Percentiles rank a stretch among this genome's conserved stretches.
Conservation (phyloP, 1,140 invertebrate genomes). For the Euura saliciscinereae region DNA sequence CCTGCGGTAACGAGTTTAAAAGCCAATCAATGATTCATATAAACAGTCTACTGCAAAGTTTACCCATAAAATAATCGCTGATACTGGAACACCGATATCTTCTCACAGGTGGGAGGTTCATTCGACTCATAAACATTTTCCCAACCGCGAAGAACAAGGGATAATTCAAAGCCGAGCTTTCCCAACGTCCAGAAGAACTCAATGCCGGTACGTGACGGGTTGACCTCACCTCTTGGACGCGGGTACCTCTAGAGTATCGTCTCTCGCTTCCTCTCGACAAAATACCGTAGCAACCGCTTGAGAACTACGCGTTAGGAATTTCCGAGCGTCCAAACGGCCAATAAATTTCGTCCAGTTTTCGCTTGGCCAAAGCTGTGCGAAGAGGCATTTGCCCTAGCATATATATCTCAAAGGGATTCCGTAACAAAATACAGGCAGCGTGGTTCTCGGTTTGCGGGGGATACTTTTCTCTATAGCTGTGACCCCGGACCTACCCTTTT, state of each 20-base stretch:
- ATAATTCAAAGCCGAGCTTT: background rate
- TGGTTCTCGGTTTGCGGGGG: background rate
- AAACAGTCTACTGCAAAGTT: no score
- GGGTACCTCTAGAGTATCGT: background rate
- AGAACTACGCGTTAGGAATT: conserved; percentile 6
- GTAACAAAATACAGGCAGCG: no score
- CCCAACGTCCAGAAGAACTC: background rate
- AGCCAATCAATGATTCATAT: background rate
- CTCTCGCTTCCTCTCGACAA: background rate
- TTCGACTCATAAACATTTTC: background rate
- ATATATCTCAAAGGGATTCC: no score
- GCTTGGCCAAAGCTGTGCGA: background rate
- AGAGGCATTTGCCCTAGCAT: no score
- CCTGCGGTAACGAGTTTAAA: background rate
- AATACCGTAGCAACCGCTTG: background rate
- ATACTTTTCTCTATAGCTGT: background rate
- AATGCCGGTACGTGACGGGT: background rate
- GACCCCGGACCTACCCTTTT: background rate
- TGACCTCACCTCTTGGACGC: background rate
- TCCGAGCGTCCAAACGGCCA: background rate
- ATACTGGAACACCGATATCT: no score
- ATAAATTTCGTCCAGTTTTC: background rate
- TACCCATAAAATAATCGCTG: no score
- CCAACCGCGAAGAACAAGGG: background rate
- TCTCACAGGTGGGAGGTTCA: no score